phyloP scores from a whole-genome alignment of 2,113 vertebrate genomes.

The Xiphias gladius region DNA sequence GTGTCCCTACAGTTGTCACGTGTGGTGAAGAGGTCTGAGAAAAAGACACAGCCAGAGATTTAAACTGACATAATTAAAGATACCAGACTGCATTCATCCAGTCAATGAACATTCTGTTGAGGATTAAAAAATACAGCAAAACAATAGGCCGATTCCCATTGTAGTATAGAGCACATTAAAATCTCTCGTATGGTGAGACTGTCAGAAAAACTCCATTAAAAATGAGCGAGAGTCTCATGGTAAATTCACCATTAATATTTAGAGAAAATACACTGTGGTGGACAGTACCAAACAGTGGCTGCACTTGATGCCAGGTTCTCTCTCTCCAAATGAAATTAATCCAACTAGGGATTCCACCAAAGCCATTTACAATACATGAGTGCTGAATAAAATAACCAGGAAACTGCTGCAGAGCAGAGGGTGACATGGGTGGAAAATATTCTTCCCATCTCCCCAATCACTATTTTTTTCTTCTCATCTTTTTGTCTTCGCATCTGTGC shows the following conservation, averaged over 20 bases:
- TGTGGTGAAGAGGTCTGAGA: background rate
- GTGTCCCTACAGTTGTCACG: background rate
- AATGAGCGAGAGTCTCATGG: background rate
- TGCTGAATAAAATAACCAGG: background rate
- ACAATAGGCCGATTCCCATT: background rate
- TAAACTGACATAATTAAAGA: conserved; percentile 15
- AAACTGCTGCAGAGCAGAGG: background rate
- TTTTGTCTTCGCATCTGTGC: background rate
- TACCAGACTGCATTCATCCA: background rate
- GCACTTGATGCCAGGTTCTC: conserved; percentile 42
- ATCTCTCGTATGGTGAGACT: background rate
- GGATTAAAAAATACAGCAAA: conserved; percentile 14
- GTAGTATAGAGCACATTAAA: background rate
- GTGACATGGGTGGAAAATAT: background rate
- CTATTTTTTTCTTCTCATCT: background rate
- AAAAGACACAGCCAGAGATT: background rate
- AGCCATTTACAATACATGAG: conserved; percentile 11
- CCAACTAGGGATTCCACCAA: conserved; percentile 32
- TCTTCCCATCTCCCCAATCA: background rate
- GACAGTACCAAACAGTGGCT: conserved; percentile 25
- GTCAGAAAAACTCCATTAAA: no score
- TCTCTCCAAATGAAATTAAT: conserved; percentile 56
- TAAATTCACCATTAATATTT: background rate
- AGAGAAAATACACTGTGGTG: background rate
- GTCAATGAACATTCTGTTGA: background rate